Evolutionary conservation across 2,888 invertebrate genomes (phyloP).

Genomic region (Brenthis daphne): DNA sequence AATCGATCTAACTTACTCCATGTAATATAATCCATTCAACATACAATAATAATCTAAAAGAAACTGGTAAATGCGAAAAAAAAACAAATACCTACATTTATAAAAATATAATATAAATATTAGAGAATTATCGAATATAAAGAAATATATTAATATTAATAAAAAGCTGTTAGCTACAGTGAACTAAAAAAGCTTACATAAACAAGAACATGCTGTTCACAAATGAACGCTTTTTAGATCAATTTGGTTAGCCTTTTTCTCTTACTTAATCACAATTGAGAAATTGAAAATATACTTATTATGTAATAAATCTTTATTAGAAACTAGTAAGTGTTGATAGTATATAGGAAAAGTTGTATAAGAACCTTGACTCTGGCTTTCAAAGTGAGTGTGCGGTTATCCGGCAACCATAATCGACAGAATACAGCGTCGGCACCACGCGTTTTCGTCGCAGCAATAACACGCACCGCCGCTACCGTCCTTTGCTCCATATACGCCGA

Average conservation of each 20-base stretch:
- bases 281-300: too few relatives aligned
- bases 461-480: constrained; percentile 85
- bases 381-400: constrained; percentile 85
- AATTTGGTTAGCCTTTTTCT: too few relatives aligned
- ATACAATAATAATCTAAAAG: constrained; percentile 14
- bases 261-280: too few relatives aligned
- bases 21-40: not conserved
- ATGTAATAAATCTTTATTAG: too few relatives aligned
- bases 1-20: constrained; percentile 7
- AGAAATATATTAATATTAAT: too few relatives aligned
- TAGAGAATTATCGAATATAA: too few relatives aligned
- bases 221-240: too few relatives aligned
- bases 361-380: constrained; percentile 87
- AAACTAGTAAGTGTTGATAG: too few relatives aligned
- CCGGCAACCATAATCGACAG: constrained; percentile 89
- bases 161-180: too few relatives aligned
- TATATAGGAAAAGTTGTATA: not conserved
- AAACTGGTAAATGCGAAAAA: not conserved
- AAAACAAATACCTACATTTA: not conserved
- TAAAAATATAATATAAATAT: too few relatives aligned
- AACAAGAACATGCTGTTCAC: too few relatives aligned
- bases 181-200: too few relatives aligned
- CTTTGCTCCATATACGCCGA: constrained; percentile 94
- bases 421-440: constrained; percentile 90
- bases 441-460: constrained; percentile 95